A percentile compares a stretch with the other conserved stretches of the same genome.
Conservation (phyloP, 1,140 invertebrate species). For the Sinonovacula constricta region DNA sequence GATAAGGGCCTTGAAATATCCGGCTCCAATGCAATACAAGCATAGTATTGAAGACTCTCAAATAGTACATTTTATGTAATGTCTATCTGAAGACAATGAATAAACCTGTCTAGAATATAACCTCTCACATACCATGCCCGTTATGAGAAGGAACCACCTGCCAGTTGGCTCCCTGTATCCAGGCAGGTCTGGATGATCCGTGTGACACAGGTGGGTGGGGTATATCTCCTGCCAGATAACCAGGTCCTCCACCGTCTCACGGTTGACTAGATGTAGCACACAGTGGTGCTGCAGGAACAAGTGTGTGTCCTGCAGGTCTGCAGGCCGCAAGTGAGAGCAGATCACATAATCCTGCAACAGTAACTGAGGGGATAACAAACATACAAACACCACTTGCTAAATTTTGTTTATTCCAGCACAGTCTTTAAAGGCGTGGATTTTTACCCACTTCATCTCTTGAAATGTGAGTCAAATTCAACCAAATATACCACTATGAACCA, state of each 20-base stretch:
- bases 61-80: too few relatives aligned
- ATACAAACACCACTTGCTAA: too few relatives aligned
- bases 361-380: too few relatives aligned
- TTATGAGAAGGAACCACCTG: constrained; percentile 75
- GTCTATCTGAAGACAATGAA: too few relatives aligned
- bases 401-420: too few relatives aligned
- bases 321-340: constrained; percentile 73
- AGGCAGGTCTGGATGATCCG: constrained; percentile 42
- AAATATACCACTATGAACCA: background rate
- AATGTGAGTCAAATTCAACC: background rate
- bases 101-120: background rate
- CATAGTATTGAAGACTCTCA: too few relatives aligned
- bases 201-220: constrained; percentile 69
- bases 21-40: background rate
- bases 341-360: constrained; percentile 77
- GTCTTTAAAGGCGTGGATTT: too few relatives aligned
- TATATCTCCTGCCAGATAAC: constrained; percentile 78
- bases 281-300: constrained; percentile 74
- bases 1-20: too few relatives aligned
- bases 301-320: constrained; percentile 73
- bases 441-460: background rate
- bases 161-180: constrained; percentile 69
- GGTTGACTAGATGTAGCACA: constrained; percentile 70
- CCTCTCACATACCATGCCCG: constrained; percentile 76
- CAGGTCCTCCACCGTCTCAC: constrained; percentile 72